Evolutionary conservation across 2,797 vertebrate genomes (phyloP).

Genomic region (Sebastiscus tertius): DNA sequence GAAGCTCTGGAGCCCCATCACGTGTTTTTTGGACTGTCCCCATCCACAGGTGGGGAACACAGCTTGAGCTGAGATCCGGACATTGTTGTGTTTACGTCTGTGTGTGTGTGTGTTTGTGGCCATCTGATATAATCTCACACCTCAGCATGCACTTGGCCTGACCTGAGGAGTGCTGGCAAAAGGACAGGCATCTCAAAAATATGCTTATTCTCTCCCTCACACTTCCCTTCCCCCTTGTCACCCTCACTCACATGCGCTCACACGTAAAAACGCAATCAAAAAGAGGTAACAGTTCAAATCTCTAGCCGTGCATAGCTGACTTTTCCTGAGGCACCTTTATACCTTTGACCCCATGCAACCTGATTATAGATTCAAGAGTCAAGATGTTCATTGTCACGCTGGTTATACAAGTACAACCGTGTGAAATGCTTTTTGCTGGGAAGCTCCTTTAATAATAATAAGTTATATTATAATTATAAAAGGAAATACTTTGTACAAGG

Average conservation of each 20-base stretch:
- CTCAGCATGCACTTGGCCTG: constrained; percentile 68
- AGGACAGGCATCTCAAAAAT: constrained; percentile 36
- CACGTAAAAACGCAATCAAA: constrained; percentile 9
- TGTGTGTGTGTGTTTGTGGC: background rate
- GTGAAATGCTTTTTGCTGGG: no score
- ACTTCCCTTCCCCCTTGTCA: background rate
- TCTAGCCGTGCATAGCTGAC: background rate
- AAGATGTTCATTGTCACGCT: no score
- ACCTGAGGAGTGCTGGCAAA: constrained; percentile 31
- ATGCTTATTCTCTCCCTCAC: constrained; percentile 14
- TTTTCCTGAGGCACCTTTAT: background rate
- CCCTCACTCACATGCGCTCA: background rate
- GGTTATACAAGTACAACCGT: no score
- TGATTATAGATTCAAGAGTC: background rate
- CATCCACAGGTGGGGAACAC: constrained; percentile 51
- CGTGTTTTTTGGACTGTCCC: constrained; percentile 4
- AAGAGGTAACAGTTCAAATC: background rate
- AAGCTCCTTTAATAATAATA: no score
- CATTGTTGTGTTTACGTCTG: background rate
- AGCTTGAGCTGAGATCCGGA: constrained; percentile 25
- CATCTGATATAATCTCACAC: constrained; percentile 71
- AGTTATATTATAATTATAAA: no score
- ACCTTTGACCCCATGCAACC: constrained; percentile 18
- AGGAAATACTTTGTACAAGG: no score
- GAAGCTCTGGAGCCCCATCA: background rate